Evolutionary conservation across 1,140 invertebrate genomes (phyloP), one percentile per base, ranked within the genome.

Genomic region (Pseudomyrmex sp.): DNA sequence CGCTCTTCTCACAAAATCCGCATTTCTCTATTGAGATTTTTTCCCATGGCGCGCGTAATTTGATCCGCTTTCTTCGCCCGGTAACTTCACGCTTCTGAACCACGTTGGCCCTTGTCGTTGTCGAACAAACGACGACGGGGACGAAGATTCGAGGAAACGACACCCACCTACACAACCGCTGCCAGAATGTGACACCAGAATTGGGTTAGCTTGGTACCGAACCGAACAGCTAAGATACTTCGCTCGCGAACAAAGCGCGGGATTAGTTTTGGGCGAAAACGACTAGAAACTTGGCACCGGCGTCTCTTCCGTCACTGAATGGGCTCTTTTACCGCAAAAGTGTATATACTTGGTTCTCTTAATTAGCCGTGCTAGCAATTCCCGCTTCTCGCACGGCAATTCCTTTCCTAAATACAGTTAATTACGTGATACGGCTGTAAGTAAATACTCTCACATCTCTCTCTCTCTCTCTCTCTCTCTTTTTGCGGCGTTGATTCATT

Each of bases 121-220:
- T 80, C 35, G 12, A 23, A 61, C 54, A 66, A 48, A 70, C 15
- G 15, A 56, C 13, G 35, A 35, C 2, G 26, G 50, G 20, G 48
- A 13, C 52, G 20, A 72, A 50, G 66, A 61, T 80, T 80, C 54
- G 46, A 61, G 35, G 35, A 35, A 35, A 35, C 35, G 35, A 35
- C 35, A 35, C 10, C 26, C 26, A 35, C 44, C n/a, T 72, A 58
- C 20, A 58, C 20, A 35, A 66, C 48, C 48, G 68, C 66, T n/a
- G 18, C 12, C 35, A 70, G 44, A 70, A 58, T 44, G 63, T 59
- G 44, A 13, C 59, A 80, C 54, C 8, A 35, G 66, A 72, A 80
- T 72, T 80, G 76, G 76, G 76, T 72, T 80, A 23, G 46, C 52
- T 79, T 66, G 54, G 76, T 72, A 54, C 66, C 76, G 54, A 80